phyloP scores from a whole-genome alignment of 2,797 vertebrate genomes.

The Clarias pachynema region DNA sequence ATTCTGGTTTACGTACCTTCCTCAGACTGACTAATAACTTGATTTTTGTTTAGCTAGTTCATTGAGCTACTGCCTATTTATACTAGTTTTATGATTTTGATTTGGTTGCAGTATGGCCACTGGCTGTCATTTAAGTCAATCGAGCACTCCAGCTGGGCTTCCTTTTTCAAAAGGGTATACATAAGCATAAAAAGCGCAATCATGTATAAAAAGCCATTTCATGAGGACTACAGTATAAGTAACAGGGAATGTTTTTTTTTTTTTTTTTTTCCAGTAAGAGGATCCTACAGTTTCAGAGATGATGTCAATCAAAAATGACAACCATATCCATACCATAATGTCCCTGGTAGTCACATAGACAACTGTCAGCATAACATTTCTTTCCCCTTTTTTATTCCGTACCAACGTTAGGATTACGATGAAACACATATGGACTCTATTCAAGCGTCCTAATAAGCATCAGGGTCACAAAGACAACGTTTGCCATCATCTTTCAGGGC shows the following conservation, averaged over 20 bases:
- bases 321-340: background rate
- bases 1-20: background rate
- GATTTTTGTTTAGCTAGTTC: background rate
- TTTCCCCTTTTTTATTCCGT: background rate
- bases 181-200: background rate
- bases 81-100: background rate
- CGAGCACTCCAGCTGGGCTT: background rate
- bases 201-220: background rate
- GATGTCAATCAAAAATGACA: background rate
- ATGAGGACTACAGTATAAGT: background rate
- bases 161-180: background rate
- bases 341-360: slow-evolving; percentile 21
- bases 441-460: slow-evolving; percentile 15
- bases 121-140: too few species aligned
- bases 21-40: background rate
- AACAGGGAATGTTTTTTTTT: background rate
- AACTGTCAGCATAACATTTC: slow-evolving; percentile 9
- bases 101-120: background rate
- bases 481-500: slow-evolving; percentile 21
- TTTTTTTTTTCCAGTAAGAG: background rate
- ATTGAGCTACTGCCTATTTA: background rate
- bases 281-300: background rate
- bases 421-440: slow-evolving; percentile 36
- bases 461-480: slow-evolving; percentile 33
- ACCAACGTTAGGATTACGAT: slow-evolving; percentile 27